phyloP scores from a whole-genome alignment of 37 sponge, comb jelly and placozoan species.

The Halisarca cf. caerulea region DNA sequence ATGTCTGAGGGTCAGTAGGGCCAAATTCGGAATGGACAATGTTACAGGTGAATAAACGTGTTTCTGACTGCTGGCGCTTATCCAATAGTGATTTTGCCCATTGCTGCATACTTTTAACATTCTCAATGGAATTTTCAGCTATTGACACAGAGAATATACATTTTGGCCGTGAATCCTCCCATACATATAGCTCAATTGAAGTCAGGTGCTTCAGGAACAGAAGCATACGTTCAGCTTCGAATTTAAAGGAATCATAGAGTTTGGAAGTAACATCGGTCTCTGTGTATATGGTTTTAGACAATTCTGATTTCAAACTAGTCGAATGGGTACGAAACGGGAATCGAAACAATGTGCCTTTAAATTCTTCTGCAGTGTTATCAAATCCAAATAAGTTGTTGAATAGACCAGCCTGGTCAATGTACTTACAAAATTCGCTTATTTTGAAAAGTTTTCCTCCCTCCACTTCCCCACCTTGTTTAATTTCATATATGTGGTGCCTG shows the following conservation, averaged over 20 bases:
- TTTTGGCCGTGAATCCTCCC: neutral
- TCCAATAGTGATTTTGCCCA: no score
- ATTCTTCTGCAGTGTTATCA: neutral
- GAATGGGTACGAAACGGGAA: constrained; percentile 25
- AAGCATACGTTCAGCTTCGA: constrained; percentile 25
- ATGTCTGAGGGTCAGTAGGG: neutral
- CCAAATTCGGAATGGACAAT: neutral
- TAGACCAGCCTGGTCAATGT: neutral
- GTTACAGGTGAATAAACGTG: neutral
- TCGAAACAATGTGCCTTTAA: constrained; percentile 21
- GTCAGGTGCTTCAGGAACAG: constrained; percentile 21
- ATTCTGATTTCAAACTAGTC: neutral
- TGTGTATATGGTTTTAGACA: constrained; percentile 6
- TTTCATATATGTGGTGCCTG: neutral
- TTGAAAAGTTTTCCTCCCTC: neutral
- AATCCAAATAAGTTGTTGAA: constrained; percentile 1
- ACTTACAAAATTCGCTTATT: neutral
- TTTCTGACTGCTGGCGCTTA: neutral
- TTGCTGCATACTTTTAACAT: neutral
- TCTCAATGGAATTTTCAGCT: neutral
- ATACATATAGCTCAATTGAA: constrained; percentile 14
- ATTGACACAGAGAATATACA: neutral
- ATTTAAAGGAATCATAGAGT: constrained; percentile 23
- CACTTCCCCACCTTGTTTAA: neutral
- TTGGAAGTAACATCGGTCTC: neutral